Evolutionary conservation across 2,888 invertebrate genomes (phyloP).

Genomic region (Archaeoteleia sp.): DNA sequence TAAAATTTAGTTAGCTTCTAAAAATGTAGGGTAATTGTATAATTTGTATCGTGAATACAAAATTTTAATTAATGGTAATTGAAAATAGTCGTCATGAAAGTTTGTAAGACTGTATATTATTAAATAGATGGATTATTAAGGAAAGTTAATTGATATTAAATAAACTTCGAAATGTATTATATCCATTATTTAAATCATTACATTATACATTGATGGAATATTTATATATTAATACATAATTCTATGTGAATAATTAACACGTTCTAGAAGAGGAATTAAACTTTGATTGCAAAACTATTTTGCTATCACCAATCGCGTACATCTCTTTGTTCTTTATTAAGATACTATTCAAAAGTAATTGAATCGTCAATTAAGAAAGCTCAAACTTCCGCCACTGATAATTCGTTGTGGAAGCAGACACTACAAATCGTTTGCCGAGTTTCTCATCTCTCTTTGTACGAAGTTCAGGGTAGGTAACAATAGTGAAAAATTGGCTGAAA

Average conservation of each 20-base stretch:
- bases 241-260: constrained; percentile 3
- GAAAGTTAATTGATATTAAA: too few species aligned
- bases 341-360: constrained; percentile 37
- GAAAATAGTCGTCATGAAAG: too few species aligned
- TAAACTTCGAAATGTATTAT: too few species aligned
- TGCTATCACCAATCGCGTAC: constrained; percentile 34
- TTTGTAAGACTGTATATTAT: too few species aligned
- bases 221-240: too few species aligned
- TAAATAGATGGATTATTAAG: too few species aligned
- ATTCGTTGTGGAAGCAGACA: constrained; percentile 43
- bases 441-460: constrained; percentile 23
- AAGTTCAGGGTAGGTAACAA: constrained; percentile 40
- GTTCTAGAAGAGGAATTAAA: constrained; percentile 30
- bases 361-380: constrained; percentile 44
- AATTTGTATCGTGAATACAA: too few species aligned
- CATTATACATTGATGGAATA: too few species aligned
- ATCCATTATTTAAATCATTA: too few species aligned
- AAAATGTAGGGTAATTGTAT: too few species aligned
- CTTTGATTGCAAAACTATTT: constrained; percentile 27
- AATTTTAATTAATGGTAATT: too few species aligned
- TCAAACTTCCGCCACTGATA: constrained; percentile 30
- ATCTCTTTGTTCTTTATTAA: constrained; percentile 24
- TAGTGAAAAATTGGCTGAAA: constrained; percentile 48
- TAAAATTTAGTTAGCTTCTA: too few species aligned
- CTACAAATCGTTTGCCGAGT: constrained; percentile 33